phyloP scores from a whole-genome alignment of 1,140 invertebrate genomes.

The Philaenus spumarius region DNA sequence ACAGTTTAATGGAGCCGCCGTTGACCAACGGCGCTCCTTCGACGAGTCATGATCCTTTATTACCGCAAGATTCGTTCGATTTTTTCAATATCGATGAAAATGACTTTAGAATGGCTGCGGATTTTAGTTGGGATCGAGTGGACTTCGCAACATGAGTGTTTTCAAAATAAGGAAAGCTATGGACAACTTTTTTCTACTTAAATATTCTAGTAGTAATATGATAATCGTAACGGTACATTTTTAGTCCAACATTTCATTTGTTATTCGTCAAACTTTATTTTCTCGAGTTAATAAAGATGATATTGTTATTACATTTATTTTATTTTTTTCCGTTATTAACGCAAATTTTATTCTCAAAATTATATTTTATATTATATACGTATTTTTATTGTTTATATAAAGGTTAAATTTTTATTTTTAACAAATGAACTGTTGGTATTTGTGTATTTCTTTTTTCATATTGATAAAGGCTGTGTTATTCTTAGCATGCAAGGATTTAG shows the following conservation, averaged over 20 bases:
- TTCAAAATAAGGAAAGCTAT: not conserved
- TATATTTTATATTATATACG: no score
- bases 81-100: constrained; percentile 63
- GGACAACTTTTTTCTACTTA: not conserved
- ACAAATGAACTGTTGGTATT: no score
- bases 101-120: constrained; percentile 48
- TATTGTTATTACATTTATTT: not conserved
- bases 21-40: constrained; percentile 37
- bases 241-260: not conserved
- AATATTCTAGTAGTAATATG: not conserved
- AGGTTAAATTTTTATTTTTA: no score
- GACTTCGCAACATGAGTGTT: constrained; percentile 45
- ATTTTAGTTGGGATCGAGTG: constrained; percentile 51
- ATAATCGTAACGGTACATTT: not conserved
- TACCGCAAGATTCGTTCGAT: constrained; percentile 50
- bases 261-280: not conserved
- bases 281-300: not conserved
- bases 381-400: no score
- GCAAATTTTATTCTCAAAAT: no score
- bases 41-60: constrained; percentile 39
- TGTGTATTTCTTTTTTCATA: no score
- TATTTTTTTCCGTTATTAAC: no score
- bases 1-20: constrained; percentile 50
- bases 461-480: no score
- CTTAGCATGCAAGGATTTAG: no score